A percentile compares a stretch with the other conserved stretches of the same genome.
Evolutionary conservation across 2,113 vertebrate genomes (phyloP).

Genomic region (Cavia porcellus): DNA sequence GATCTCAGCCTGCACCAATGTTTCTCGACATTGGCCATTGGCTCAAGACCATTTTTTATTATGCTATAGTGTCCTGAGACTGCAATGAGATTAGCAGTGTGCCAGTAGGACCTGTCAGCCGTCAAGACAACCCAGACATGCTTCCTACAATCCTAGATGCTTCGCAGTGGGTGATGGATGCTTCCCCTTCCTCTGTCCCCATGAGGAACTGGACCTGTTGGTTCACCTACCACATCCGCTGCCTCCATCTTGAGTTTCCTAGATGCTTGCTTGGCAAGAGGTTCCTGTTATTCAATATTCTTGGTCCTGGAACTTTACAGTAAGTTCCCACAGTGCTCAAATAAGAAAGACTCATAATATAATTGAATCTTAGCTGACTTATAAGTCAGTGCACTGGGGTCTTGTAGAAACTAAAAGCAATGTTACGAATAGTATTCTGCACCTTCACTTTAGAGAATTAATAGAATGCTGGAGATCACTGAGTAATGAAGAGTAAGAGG

Average conservation of each 20-base stretch:
- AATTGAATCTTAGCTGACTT: slow-evolving; percentile 50
- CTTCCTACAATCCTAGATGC: neutral
- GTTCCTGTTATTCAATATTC: neutral
- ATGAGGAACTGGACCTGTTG: neutral
- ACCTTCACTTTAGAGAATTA: neutral
- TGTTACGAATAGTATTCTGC: neutral
- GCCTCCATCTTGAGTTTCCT: neutral
- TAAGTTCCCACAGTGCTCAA: neutral
- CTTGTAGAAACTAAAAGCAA: neutral
- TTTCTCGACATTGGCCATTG: neutral
- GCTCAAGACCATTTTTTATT: neutral
- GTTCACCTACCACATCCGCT: neutral
- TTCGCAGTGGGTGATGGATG: neutral
- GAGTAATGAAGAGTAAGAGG: neutral
- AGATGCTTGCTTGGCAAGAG: neutral
- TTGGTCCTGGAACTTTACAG: slow-evolving; percentile 12
- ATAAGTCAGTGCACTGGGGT: slow-evolving; percentile 12
- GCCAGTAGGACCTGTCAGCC: neutral
- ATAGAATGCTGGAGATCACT: neutral
- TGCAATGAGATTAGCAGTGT: neutral
- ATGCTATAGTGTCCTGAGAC: neutral
- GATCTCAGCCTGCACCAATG: neutral
- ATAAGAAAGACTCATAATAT: neutral
- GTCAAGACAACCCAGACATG: neutral
- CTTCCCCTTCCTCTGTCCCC: neutral